Evolutionary conservation across 2,888 invertebrate genomes (phyloP).

Genomic region (Tiliacea aurago): DNA sequence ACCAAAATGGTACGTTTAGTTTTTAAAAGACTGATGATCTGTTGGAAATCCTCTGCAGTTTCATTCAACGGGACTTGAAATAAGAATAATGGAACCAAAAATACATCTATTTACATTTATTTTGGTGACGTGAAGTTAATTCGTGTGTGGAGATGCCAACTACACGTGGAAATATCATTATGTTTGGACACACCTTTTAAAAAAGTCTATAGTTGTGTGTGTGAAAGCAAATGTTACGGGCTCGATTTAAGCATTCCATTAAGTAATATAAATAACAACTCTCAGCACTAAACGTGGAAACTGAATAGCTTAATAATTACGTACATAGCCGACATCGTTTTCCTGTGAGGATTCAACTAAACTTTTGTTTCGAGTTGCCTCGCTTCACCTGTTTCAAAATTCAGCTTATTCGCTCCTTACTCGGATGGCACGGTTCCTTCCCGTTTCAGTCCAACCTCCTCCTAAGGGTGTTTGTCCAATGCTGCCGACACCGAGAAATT

Average conservation of each 20-base stretch:
- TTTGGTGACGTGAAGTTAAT: no score
- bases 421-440: conserved; percentile 20
- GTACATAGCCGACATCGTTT: conserved; percentile 25
- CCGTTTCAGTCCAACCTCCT: conserved; percentile 18
- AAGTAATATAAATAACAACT: not conserved
- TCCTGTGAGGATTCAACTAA: conserved; percentile 31
- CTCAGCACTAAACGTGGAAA: conserved; percentile 18
- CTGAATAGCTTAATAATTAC: conserved; percentile 48
- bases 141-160: not conserved
- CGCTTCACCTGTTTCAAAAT: conserved; percentile 40
- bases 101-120: not conserved
- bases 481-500: not conserved
- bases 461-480: not conserved
- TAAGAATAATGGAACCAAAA: not conserved
- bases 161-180: not conserved
- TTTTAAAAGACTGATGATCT: not conserved
- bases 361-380: conserved; percentile 34
- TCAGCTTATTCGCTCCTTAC: conserved; percentile 28
- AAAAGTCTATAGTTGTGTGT: not conserved
- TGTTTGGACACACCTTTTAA: not conserved
- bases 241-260: no score
- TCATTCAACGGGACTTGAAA: not conserved
- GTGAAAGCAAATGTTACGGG: no score
- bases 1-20: not conserved
- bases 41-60: not conserved